Base-by-base conservation (phyloP, 2,888 invertebrate species). In the Lasiommata megera region DNA sequence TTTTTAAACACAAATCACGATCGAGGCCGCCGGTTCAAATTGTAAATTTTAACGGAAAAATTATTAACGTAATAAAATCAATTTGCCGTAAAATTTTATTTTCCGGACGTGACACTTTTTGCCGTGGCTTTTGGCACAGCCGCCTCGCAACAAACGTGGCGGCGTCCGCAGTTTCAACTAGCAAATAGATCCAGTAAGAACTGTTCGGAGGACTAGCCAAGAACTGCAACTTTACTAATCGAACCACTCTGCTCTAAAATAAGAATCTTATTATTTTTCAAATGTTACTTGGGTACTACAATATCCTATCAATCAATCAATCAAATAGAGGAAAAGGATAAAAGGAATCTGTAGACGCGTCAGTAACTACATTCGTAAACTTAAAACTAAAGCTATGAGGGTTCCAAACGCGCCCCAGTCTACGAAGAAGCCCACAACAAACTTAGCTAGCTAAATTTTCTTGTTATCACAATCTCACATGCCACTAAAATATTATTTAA, bases 51-150 rank as follows among this genome's bases (percentile, higher is more conserved):
- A n/a, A 40, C 40, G 16, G 38, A 40, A 38, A 46, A 38, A 51
- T 40, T 51, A 51, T 40, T 51, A 51, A 28, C 38, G 38, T 28
- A 51, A 51, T 51, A 51, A 51, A 51, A 51, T 38, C 51, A 37
- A 51, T 38, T 38, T 28, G 23, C 6, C 51, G 51, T 51, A 38
- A 51, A 51, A 51, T 29, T 51, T 28, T 40, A 51, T 40, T 29
- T 38, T 40, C 36, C 38, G 51, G 11, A 29, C 51, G 51, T 51
- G 51, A 37, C 37, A 16, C 28, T 38, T 51, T 51, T 8, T 12
- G 14, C 11, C 18, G 51, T 51, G 38, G 17, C 48, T 36, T 16
- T 47, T 31, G 31, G 46, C 46, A 31, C 29, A 28, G 46, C 29
- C 28, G 34, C 46, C 46, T 47, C 31, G 31, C 31, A 47, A 23